These are phyloP conservation scores for Microcebus murinus DNA, from an alignment of 2,113 vertebrate genomes.

Conservation along the genomic window DNA sequence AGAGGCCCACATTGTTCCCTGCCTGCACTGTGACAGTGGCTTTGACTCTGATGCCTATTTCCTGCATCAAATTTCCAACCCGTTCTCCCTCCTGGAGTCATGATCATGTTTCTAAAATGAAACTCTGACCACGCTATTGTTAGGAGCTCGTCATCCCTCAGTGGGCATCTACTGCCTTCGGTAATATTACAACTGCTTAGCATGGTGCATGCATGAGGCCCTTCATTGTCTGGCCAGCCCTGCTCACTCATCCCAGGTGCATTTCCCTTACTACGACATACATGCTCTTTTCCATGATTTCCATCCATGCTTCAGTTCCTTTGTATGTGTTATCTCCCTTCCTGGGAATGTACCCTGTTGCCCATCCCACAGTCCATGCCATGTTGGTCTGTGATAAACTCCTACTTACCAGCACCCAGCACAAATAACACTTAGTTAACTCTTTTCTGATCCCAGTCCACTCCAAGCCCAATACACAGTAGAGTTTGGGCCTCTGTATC, in stretches of 20 bases:
- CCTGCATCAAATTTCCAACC: not conserved
- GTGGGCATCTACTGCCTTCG: not conserved
- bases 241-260: not conserved
- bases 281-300: not conserved
- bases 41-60: not conserved
- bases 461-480: not conserved
- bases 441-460: not conserved
- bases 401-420: not conserved
- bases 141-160: not conserved
- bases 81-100: not conserved
- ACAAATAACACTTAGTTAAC: not conserved
- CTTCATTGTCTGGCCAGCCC: not conserved
- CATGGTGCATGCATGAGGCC: fast-evolving
- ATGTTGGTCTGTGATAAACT: not conserved
- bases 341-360: not conserved
- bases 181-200: not conserved
- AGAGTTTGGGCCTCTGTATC: not conserved
- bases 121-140: not conserved
- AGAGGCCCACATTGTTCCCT: not conserved
- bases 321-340: not conserved
- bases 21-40: not conserved
- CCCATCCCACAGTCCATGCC: not conserved
- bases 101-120: not conserved
- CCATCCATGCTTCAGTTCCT: not conserved
- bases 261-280: not conserved